Evolutionary conservation across 2,113 vertebrate species (phyloP).

Genomic region (Oxyura jamaicensis): DNA sequence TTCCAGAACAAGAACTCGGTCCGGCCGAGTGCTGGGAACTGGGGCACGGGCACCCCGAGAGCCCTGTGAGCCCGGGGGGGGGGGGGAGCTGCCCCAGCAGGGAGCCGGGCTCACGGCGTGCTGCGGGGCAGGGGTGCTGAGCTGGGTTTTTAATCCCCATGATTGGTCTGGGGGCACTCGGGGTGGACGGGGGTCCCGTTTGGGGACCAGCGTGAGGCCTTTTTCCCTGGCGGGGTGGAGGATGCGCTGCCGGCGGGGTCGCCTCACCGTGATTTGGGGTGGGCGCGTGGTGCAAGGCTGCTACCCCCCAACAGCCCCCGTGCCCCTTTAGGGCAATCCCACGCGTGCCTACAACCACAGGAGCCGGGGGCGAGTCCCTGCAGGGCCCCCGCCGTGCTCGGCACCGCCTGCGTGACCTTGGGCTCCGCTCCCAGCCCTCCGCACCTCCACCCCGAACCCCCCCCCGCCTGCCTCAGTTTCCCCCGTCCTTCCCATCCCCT

Average conservation of each 20-base stretch:
- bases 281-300: neutral
- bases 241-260: neutral
- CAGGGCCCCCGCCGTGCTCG: neutral
- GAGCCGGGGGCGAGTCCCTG: conserved; percentile 18
- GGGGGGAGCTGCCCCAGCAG: too few species aligned
- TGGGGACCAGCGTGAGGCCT: neutral
- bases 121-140: neutral
- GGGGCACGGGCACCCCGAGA: neutral
- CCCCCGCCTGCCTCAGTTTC: neutral
- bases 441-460: rapidly evolving
- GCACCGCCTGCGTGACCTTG: conserved; percentile 32
- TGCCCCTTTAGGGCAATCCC: neutral
- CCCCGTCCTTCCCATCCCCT: neutral
- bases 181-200: neutral
- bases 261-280: too few species aligned
- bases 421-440: rapidly evolving
- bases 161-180: neutral
- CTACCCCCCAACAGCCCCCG: rapidly evolving
- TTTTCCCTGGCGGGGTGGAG: rapidly evolving
- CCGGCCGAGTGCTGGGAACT: neutral
- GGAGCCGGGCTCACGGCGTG: too few species aligned
- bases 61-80: neutral
- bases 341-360: neutral
- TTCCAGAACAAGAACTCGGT: neutral
- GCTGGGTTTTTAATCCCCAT: neutral